Percentiles rank a stretch among this genome's conserved stretches.
Conservation (phyloP, 2,113 vertebrate genomes). For the Muntiacus muntjak region DNA sequence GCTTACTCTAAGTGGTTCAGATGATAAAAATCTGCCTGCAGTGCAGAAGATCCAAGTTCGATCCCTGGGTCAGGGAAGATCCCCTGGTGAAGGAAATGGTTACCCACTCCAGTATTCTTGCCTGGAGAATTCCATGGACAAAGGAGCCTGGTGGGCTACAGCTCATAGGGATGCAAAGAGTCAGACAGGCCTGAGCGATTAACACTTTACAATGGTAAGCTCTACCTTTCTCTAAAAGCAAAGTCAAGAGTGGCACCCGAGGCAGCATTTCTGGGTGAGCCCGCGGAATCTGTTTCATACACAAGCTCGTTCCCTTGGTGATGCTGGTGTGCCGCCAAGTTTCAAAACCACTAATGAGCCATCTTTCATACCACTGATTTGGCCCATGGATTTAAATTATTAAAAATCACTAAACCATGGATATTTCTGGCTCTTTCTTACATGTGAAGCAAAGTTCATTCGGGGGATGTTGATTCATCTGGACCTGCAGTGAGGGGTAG, state of each 20-base stretch:
- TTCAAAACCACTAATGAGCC: neutral
- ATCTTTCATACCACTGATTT: slow-evolving; percentile 29
- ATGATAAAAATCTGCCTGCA: neutral
- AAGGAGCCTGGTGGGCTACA: neutral
- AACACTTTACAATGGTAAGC: neutral
- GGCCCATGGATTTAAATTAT: slow-evolving; percentile 12
- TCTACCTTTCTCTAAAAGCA: neutral
- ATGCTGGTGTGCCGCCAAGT: neutral
- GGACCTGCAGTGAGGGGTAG: neutral
- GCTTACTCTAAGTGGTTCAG: neutral
- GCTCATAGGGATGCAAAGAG: neutral
- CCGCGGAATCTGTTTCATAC: neutral
- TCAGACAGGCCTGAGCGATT: neutral
- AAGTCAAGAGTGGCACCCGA: neutral
- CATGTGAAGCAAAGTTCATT: slow-evolving; percentile 15
- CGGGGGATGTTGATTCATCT: neutral
- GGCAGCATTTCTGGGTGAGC: slow-evolving; percentile 12
- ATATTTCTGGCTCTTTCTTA: slow-evolving; percentile 38
- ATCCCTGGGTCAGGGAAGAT: neutral
- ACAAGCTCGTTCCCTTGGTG: neutral
- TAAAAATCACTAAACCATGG: slow-evolving; percentile 45
- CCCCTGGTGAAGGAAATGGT: neutral
- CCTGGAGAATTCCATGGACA: neutral
- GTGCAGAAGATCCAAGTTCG: neutral
- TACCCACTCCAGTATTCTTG: neutral